Evolutionary conservation across 2,113 vertebrate species (phyloP).

Genomic region (Peromyscus leucopus): DNA sequence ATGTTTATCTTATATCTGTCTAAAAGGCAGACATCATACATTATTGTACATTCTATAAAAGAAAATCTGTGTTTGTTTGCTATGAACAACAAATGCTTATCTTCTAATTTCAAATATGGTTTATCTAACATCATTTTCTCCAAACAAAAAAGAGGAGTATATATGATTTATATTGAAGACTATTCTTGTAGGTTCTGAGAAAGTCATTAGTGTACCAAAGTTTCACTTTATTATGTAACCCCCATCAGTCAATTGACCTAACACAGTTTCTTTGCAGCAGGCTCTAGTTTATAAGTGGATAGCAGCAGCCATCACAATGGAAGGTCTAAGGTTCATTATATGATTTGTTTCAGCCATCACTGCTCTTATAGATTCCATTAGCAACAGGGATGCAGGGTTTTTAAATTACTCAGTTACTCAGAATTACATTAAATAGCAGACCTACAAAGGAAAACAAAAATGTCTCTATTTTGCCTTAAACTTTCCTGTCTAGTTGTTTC

Average conservation of each 20-base stretch:
- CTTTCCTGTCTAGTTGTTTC: neutral
- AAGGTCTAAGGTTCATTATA: slow-evolving; percentile 57
- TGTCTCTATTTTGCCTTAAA: neutral
- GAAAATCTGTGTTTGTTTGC: slow-evolving; percentile 12
- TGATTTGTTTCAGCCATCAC: slow-evolving; percentile 68
- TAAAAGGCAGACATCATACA: neutral
- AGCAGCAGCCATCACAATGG: slow-evolving; percentile 58
- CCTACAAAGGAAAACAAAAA: neutral
- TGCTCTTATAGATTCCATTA: slow-evolving; percentile 59
- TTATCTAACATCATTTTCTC: neutral
- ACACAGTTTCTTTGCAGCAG: neutral
- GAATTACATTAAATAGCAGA: slow-evolving; percentile 49
- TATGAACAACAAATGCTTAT: neutral
- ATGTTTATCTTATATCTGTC: neutral
- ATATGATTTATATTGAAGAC: neutral
- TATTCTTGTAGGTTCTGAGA: neutral
- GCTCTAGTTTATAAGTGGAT: slow-evolving; percentile 50
- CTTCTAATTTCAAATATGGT: neutral
- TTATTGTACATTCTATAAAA: neutral
- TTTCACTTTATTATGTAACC: neutral
- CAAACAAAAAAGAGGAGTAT: neutral
- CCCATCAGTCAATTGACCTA: slow-evolving; percentile 16
- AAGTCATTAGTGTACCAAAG: slow-evolving; percentile 5
- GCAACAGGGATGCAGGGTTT: slow-evolving; percentile 23
- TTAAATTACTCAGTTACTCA: slow-evolving; percentile 70